Conservation (phyloP, 2,888 invertebrate genomes). For the Spilarctia lutea region DNA sequence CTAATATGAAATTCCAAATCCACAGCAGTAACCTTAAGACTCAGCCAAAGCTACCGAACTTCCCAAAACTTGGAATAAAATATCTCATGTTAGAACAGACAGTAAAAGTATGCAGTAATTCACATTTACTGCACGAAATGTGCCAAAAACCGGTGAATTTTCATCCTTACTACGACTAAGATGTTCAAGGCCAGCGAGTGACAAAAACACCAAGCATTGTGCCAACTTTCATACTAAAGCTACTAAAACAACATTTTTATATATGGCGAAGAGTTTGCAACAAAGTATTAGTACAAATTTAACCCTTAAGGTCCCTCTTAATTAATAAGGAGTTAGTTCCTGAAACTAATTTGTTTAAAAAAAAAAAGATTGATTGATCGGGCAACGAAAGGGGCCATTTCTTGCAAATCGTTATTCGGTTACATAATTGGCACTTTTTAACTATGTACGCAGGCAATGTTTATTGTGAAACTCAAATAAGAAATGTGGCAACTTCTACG, state of each 20-base stretch:
- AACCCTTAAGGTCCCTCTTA: no score
- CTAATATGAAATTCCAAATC: background rate
- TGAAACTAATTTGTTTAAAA: no score
- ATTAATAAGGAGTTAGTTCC: no score
- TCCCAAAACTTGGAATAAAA: background rate
- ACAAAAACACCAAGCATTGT: constrained; percentile 35
- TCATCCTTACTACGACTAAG: constrained; percentile 27
- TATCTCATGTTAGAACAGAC: constrained; percentile 13
- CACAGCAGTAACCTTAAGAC: background rate
- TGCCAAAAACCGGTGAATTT: constrained; percentile 41
- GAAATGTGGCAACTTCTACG: no score
- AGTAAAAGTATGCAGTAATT: constrained; percentile 46
- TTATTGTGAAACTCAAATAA: no score
- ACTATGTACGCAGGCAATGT: no score
- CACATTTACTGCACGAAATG: constrained; percentile 46
- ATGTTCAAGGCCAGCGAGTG: constrained; percentile 41
- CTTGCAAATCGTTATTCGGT: no score
- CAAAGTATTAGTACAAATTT: constrained; percentile 5
- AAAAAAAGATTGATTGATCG: no score
- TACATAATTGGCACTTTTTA: no score
- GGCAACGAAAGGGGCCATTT: no score
- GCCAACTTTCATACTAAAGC: constrained; percentile 36
- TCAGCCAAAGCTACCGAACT: background rate
- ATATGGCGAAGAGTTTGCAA: background rate
- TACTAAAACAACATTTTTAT: background rate